phyloP scores from a whole-genome alignment of 2,888 invertebrate species.

The Amphiduros pacificus region DNA sequence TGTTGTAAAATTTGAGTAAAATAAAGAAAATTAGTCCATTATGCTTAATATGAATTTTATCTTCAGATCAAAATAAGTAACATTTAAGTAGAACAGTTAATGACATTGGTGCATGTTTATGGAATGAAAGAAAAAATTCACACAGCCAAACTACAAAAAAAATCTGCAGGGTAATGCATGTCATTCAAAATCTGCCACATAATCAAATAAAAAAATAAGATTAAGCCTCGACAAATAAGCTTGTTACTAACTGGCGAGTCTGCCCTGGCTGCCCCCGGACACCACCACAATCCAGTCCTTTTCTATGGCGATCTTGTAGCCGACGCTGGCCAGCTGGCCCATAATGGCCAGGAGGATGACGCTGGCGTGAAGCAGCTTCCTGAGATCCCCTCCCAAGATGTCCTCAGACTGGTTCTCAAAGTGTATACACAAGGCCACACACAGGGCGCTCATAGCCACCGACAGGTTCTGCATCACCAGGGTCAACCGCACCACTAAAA shows the following conservation, averaged over 20 bases:
- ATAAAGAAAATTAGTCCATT: no score
- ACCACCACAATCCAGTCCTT: conserved; percentile 63
- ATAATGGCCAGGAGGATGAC: conserved; percentile 27
- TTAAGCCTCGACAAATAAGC: no score
- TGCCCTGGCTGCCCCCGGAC: conserved; percentile 38
- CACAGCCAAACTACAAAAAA: no score
- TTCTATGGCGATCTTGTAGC: conserved; percentile 57
- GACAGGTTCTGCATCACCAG: conserved; percentile 60
- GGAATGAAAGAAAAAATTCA: no score
- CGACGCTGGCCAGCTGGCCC: conserved; percentile 47
- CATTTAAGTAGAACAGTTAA: no score
- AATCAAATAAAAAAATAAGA: no score
- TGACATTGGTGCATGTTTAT: no score
- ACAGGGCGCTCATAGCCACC: conserved; percentile 57
- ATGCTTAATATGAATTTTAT: no score
- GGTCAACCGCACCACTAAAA: conserved; percentile 59
- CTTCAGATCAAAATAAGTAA: no score
- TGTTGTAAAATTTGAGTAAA: no score
- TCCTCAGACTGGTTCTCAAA: conserved; percentile 26
- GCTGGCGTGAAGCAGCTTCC: conserved; percentile 10
- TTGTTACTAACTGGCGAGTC: conserved; percentile 58
- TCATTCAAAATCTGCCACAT: no score
- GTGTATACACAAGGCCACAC: conserved; percentile 51
- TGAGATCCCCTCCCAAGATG: conserved; percentile 6
- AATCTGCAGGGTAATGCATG: no score